phyloP scores from a whole-genome alignment of 2,888 invertebrate genomes.

The Hemithea aestivaria region DNA sequence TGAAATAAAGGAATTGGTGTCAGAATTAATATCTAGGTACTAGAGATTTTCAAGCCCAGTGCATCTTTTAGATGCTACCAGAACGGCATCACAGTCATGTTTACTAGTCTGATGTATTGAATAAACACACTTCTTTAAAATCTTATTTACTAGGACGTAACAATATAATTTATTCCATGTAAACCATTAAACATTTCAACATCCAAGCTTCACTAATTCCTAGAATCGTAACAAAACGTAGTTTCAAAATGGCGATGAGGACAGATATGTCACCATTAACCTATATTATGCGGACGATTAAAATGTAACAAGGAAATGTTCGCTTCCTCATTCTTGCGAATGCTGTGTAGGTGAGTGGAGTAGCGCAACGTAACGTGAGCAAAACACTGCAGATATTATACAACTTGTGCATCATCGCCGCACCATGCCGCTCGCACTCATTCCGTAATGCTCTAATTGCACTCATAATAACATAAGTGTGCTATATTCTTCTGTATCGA shows the following conservation, averaged over 20 bases:
- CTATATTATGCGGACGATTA: constrained; percentile 42
- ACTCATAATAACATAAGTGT: constrained; percentile 31
- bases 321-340: constrained; percentile 65
- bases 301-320: constrained; percentile 68
- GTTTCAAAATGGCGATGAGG: constrained; percentile 9
- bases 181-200: no score
- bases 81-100: no score
- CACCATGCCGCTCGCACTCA: constrained; percentile 17
- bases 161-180: no score
- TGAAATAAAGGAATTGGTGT: no score
- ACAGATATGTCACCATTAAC: constrained; percentile 22
- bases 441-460: constrained; percentile 65
- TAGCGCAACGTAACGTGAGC: constrained; percentile 49
- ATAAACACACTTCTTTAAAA: no score
- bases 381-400: constrained; percentile 46
- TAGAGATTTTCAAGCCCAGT: no score
- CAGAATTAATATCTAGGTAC: no score
- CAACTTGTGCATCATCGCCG: constrained; percentile 43
- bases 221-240: neutral
- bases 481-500: no score
- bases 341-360: constrained; percentile 57
- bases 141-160: no score
- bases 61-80: no score
- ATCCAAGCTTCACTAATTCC: no score
- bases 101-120: no score